These are phyloP conservation scores for Sebastolobus altivelis DNA, from an alignment of 2,797 vertebrate species.

Conservation along the genomic window DNA sequence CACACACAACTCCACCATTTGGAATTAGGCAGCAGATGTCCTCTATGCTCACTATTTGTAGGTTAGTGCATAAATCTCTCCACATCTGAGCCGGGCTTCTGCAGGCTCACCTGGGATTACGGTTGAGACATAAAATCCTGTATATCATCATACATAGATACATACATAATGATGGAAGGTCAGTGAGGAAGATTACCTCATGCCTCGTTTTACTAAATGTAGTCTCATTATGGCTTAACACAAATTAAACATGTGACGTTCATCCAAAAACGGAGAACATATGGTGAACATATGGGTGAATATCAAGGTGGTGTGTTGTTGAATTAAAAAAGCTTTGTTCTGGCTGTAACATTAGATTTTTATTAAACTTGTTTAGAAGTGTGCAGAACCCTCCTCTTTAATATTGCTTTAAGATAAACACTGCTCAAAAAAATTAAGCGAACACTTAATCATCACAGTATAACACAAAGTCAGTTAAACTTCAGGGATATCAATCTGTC, in stretches of 20 bases:
- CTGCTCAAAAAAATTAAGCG: no score
- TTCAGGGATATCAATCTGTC: no score
- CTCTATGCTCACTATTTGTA: conserved; percentile 21
- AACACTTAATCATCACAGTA: no score
- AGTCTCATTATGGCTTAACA: conserved; percentile 10
- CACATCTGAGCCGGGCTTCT: neutral
- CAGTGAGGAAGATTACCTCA: neutral
- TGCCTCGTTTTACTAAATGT: neutral
- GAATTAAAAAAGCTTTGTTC: conserved; percentile 5
- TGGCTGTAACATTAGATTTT: neutral
- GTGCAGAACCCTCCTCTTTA: neutral
- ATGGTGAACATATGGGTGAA: conserved; percentile 27
- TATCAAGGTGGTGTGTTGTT: conserved; percentile 1
- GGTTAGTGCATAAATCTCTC: conserved; percentile 6
- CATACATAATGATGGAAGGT: neutral
- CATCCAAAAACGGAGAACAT: conserved; percentile 11
- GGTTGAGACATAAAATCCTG: conserved; percentile 1
- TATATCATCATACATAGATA: neutral
- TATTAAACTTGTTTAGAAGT: neutral
- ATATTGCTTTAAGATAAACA: neutral
- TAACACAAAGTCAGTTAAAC: no score
- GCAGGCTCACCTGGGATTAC: conserved; percentile 7
- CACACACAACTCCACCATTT: conserved; percentile 14
- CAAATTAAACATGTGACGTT: conserved; percentile 23
- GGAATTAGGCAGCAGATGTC: conserved; percentile 43